Conservation (phyloP, 2,113 vertebrate species). For the Nannospalax galili region DNA sequence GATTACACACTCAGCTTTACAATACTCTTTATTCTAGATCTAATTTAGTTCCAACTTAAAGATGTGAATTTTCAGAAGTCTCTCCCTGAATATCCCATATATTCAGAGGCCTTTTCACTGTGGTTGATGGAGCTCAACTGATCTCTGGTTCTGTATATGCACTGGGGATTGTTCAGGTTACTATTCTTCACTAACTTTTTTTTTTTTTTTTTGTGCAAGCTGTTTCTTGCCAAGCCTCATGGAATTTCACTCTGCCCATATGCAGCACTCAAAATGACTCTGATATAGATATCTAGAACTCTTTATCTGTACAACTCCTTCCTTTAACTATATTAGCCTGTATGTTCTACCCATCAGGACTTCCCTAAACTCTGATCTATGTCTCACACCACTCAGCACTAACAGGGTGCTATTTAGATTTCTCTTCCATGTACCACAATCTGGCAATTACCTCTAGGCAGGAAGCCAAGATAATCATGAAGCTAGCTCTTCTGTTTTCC, state of each 20-base stretch:
- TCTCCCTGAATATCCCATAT: background rate
- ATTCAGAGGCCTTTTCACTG: conserved; percentile 21
- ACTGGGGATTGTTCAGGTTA: too few relatives aligned
- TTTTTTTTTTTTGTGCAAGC: background rate
- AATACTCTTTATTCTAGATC: background rate
- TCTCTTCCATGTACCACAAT: background rate
- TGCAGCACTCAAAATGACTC: background rate
- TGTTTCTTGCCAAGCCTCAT: background rate
- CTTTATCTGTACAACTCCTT: background rate
- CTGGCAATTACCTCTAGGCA: conserved; percentile 26
- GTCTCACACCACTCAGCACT: background rate
- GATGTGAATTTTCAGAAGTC: background rate
- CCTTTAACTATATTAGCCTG: background rate
- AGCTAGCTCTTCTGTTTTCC: background rate
- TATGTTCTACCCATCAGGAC: background rate
- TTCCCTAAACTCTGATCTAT: background rate
- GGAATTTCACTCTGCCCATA: background rate
- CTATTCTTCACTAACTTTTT: too few relatives aligned
- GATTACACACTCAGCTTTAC: background rate
- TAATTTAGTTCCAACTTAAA: conserved; percentile 31
- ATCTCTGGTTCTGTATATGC: conserved; percentile 23
- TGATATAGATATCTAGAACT: background rate
- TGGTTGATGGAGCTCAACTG: conserved; percentile 5
- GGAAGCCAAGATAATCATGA: conserved; percentile 31
- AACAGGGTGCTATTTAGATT: background rate